These are phyloP conservation scores for Zaprionus gabonicus DNA, from an alignment of 1,140 invertebrate species.

Conservation along the genomic window DNA sequence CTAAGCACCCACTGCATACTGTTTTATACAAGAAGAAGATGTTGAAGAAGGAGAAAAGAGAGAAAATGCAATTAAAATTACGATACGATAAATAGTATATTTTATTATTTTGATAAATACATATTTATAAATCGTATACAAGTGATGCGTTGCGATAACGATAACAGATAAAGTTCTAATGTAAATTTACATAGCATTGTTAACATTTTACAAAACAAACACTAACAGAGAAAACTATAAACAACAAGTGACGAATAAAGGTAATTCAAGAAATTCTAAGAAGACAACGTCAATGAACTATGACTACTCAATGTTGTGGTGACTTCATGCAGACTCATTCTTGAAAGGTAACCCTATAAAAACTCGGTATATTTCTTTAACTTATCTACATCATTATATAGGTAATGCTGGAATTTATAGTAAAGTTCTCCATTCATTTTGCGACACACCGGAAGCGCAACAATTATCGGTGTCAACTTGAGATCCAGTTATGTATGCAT, in stretches of 20 bases:
- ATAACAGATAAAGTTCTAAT: conserved; percentile 24
- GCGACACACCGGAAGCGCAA: conserved; percentile 5
- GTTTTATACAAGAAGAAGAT: conserved; percentile 54
- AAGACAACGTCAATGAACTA: neutral
- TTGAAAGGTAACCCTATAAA: neutral
- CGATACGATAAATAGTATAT: conserved; percentile 60
- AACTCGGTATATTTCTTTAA: no score
- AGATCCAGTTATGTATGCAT: neutral
- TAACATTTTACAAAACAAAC: conserved; percentile 43
- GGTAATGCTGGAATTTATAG: no score
- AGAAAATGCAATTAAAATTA: conserved; percentile 38
- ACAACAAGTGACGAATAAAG: conserved; percentile 13
- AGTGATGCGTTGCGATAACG: conserved; percentile 27
- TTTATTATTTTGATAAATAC: conserved; percentile 78
- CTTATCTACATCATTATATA: no score
- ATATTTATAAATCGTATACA: conserved; percentile 61
- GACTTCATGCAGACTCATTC: neutral
- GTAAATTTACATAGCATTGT: conserved; percentile 43
- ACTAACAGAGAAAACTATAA: neutral
- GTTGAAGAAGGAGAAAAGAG: neutral
- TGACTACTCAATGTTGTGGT: neutral
- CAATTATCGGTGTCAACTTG: neutral
- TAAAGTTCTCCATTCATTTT: neutral
- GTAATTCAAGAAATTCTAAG: conserved; percentile 12
- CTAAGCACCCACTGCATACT: conserved; percentile 30